These are phyloP conservation scores for Percopsis omiscomaycus DNA, from an alignment of 2,797 vertebrate genomes.

Conservation along the genomic window DNA sequence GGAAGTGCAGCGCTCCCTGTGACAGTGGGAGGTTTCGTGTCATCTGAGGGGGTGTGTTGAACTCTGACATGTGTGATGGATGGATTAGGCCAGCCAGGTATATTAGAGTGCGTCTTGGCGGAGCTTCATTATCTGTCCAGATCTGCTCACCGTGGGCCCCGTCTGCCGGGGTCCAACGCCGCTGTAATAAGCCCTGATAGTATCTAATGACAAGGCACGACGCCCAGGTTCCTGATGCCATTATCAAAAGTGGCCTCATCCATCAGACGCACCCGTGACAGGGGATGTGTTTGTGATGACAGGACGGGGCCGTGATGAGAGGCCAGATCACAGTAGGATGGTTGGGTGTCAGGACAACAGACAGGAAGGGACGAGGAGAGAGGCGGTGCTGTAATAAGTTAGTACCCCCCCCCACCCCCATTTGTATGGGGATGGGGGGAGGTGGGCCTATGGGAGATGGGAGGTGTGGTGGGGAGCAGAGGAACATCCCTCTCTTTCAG, in stretches of 20 bases:
- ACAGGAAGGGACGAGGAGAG: slow-evolving; percentile 56
- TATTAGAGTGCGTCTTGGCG: slow-evolving; percentile 48
- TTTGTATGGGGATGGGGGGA: slow-evolving; percentile 26
- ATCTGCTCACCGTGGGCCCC: slow-evolving; percentile 47
- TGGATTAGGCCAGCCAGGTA: slow-evolving; percentile 56
- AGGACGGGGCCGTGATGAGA: slow-evolving; percentile 73
- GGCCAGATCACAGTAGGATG: slow-evolving; percentile 52
- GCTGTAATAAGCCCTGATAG: slow-evolving; percentile 72
- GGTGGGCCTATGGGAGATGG: slow-evolving; percentile 16
- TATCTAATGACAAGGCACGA: slow-evolving; percentile 78
- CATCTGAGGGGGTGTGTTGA: slow-evolving; percentile 39
- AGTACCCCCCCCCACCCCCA: slow-evolving; percentile 43
- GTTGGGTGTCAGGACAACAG: slow-evolving; percentile 28
- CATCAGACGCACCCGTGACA: slow-evolving; percentile 66
- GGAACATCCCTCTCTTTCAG: slow-evolving; percentile 32
- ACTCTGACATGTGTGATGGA: slow-evolving; percentile 59
- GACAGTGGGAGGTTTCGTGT: slow-evolving; percentile 46
- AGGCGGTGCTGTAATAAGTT: slow-evolving; percentile 38
- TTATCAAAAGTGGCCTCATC: slow-evolving; percentile 78
- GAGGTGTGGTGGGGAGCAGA: slow-evolving; percentile 29
- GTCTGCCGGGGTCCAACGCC: slow-evolving; percentile 59
- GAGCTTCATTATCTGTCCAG: slow-evolving; percentile 61
- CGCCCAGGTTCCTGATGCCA: slow-evolving; percentile 73
- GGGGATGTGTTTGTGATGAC: slow-evolving; percentile 70
- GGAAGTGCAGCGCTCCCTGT: slow-evolving; percentile 32